Evolutionary conservation across 2,797 vertebrate species (phyloP).

Genomic region (Chelonia mydas): DNA sequence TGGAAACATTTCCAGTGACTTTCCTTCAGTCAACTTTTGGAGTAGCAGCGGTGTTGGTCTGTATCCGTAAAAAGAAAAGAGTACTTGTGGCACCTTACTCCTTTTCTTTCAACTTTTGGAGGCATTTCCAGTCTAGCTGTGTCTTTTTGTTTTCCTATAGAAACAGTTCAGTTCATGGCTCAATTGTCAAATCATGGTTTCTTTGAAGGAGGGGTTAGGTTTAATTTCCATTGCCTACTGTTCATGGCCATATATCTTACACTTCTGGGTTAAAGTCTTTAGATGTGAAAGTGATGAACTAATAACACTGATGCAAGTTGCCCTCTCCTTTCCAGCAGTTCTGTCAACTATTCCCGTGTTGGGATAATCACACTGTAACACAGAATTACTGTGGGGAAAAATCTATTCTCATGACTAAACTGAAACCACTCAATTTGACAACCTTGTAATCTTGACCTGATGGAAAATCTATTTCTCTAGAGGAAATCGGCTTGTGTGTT

Average conservation of each 20-base stretch:
- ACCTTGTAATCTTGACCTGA: background rate
- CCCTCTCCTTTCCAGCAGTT: background rate
- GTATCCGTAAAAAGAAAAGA: no score
- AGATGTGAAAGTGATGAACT: background rate
- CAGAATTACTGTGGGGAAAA: background rate
- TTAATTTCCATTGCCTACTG: background rate
- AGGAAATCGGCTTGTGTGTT: background rate
- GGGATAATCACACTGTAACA: background rate
- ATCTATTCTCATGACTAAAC: background rate
- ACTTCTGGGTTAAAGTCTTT: background rate
- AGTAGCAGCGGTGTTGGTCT: no score
- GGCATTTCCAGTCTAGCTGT: background rate
- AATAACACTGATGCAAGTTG: background rate
- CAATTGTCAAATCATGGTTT: background rate
- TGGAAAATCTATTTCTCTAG: background rate
- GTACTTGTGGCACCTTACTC: no score
- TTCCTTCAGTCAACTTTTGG: background rate
- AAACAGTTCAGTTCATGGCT: background rate
- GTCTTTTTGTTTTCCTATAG: background rate
- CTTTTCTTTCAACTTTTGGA: background rate
- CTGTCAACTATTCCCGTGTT: background rate
- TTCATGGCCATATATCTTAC: background rate
- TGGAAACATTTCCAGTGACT: background rate
- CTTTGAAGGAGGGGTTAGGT: background rate
- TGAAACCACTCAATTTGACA: background rate